A percentile compares a stretch with the other conserved stretches of the same genome.
Evolutionary conservation across 37 sponge, comb jelly and placozoan genomes (phyloP).

Genomic region (Eunapius fragilis): DNA sequence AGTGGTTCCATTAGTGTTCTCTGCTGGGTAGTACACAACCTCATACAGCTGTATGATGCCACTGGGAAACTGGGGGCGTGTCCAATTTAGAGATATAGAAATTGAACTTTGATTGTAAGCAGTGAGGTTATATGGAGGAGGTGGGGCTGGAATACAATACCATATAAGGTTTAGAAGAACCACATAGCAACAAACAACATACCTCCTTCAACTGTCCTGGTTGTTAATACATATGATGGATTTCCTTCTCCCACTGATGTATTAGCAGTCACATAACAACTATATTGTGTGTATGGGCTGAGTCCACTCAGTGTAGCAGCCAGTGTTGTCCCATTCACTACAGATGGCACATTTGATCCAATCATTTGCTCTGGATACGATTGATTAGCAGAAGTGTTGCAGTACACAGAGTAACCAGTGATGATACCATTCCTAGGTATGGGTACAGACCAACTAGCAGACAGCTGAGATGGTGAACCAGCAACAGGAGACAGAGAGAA

Average conservation of each 20-base stretch:
- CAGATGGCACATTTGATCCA: too few relatives aligned
- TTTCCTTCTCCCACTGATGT: too few relatives aligned
- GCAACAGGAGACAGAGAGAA: not conserved
- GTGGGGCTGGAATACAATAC: conserved; percentile 22
- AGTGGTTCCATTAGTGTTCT: not conserved
- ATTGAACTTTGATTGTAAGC: not conserved
- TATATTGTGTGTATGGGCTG: too few relatives aligned
- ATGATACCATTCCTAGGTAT: too few relatives aligned
- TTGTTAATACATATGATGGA: not conserved
- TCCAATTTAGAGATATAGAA: not conserved
- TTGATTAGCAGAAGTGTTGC: too few relatives aligned
- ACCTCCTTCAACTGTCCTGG: too few relatives aligned
- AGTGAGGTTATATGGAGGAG: conserved; percentile 25
- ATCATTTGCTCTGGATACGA: too few relatives aligned
- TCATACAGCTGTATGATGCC: not conserved
- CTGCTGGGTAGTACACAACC: not conserved
- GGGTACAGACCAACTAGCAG: conserved; percentile 21
- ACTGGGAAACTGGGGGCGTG: conserved; percentile 3
- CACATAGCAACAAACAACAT: too few relatives aligned
- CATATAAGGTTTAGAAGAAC: not conserved
- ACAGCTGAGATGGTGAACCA: not conserved
- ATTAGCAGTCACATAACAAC: too few relatives aligned
- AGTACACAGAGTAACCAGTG: too few relatives aligned
- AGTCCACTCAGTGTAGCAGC: too few relatives aligned
- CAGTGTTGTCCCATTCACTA: too few relatives aligned